Evolutionary conservation across 2,888 invertebrate species (phyloP).

Genomic region (Argyra leucocephala): DNA sequence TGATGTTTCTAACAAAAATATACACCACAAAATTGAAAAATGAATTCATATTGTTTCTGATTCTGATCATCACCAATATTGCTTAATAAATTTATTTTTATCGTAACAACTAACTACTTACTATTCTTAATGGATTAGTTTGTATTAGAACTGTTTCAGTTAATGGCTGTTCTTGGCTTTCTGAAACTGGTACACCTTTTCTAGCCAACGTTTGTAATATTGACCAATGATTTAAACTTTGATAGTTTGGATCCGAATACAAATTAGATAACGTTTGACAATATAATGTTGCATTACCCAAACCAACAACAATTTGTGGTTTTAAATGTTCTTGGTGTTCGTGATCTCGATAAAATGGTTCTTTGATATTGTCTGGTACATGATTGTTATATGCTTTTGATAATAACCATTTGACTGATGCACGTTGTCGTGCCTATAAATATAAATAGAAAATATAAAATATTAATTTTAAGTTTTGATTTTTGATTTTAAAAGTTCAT

Average conservation of each 20-base stretch:
- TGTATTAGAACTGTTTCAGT: conserved; percentile 94
- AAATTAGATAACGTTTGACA: conserved; percentile 89
- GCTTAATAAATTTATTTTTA: too few species aligned
- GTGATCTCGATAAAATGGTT: conserved; percentile 90
- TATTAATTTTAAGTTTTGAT: conserved; percentile 7
- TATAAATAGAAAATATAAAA: conserved; percentile 28
- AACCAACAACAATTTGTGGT: conserved; percentile 77
- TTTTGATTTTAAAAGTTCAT: too few species aligned
- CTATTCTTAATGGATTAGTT: conserved; percentile 89
- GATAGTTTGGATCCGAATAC: conserved; percentile 92
- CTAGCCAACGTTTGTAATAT: conserved; percentile 86
- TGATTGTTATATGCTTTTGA: conserved; percentile 93
- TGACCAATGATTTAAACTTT: conserved; percentile 90
- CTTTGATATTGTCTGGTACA: conserved; percentile 83
- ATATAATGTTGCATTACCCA: conserved; percentile 90
- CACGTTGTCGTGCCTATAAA: conserved; percentile 89
- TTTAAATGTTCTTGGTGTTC: conserved; percentile 91
- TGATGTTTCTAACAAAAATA: too few species aligned
- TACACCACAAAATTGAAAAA: too few species aligned
- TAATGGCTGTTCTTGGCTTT: conserved; percentile 75
- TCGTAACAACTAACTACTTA: conserved; percentile 46
- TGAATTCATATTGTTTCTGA: too few species aligned
- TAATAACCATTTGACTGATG: conserved; percentile 91
- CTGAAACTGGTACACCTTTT: conserved; percentile 79
- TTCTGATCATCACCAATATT: too few species aligned